Percentiles rank a stretch among this genome's conserved stretches.
These are phyloP conservation scores for Chirona hameri DNA, from an alignment of 2,888 invertebrate genomes.

Conservation along the genomic window DNA sequence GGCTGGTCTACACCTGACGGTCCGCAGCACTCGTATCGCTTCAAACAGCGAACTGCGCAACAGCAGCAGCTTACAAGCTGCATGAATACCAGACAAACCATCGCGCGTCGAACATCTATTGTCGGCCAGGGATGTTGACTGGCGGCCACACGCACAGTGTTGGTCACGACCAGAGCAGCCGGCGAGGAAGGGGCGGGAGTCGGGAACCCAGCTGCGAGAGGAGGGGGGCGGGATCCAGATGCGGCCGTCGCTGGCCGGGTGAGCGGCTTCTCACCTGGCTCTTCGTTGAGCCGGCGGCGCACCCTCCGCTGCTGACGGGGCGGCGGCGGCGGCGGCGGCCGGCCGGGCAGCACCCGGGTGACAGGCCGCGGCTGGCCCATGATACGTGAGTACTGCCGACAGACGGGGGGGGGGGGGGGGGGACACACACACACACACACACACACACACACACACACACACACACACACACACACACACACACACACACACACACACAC, in stretches of 20 bases:
- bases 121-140: not conserved
- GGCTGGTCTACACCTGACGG: no score
- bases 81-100: not conserved
- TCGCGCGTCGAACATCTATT: not conserved
- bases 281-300: not conserved
- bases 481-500: no score
- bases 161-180: not conserved
- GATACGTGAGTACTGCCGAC: not conserved
- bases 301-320: not conserved
- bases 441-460: no score
- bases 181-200: no score
- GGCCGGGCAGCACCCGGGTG: not conserved
- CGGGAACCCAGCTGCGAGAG: not conserved
- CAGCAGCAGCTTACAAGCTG: no score
- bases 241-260: no score
- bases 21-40: no score
- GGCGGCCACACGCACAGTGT: not conserved
- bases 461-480: no score
- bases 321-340: not conserved
- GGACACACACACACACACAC: no score
- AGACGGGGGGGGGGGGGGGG: no score
- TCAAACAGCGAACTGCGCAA: no score
- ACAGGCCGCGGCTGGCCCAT: not conserved
- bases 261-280: not conserved
- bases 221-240: no score